Evolutionary conservation across 2,888 invertebrate genomes (phyloP).

Genomic region (Gymnosoma rotundatum): DNA sequence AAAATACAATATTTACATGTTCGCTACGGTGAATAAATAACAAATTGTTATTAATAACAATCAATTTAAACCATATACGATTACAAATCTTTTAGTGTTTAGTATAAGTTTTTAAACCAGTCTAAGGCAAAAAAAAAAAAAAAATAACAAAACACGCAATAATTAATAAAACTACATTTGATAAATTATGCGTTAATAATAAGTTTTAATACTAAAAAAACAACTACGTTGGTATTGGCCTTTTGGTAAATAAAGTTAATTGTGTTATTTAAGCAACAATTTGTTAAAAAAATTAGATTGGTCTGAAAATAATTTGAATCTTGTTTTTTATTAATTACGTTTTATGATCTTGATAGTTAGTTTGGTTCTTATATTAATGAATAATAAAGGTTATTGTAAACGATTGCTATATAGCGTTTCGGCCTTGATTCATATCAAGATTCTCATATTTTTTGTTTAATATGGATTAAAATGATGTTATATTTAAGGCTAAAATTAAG

Average conservation of each 20-base stretch:
- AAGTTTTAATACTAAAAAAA: neutral
- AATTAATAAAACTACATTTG: slow-evolving; percentile 25
- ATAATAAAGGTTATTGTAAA: neutral
- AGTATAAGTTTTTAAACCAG: slow-evolving; percentile 30
- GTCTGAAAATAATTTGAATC: neutral
- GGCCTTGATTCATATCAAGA: neutral
- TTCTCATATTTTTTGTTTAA: no score
- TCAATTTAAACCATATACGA: slow-evolving; percentile 50
- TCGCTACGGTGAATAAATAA: slow-evolving; percentile 44
- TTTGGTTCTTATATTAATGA: neutral
- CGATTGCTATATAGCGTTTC: neutral
- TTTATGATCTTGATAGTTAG: neutral
- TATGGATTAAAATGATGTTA: no score
- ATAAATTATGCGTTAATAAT: slow-evolving; percentile 45
- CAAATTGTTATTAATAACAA: slow-evolving; percentile 64
- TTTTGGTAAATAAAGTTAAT: slow-evolving; percentile 3
- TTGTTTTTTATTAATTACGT: neutral
- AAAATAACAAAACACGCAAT: neutral
- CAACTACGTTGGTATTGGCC: slow-evolving; percentile 7
- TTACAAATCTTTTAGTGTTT: slow-evolving; percentile 52
- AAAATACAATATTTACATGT: slow-evolving; percentile 32
- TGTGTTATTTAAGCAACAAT: slow-evolving; percentile 3
- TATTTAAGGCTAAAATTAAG: no score
- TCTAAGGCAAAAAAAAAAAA: neutral
- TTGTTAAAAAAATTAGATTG: slow-evolving; percentile 10